Conservation (phyloP, 2,113 vertebrate species). For the Hippoglossus stenolepis region DNA sequence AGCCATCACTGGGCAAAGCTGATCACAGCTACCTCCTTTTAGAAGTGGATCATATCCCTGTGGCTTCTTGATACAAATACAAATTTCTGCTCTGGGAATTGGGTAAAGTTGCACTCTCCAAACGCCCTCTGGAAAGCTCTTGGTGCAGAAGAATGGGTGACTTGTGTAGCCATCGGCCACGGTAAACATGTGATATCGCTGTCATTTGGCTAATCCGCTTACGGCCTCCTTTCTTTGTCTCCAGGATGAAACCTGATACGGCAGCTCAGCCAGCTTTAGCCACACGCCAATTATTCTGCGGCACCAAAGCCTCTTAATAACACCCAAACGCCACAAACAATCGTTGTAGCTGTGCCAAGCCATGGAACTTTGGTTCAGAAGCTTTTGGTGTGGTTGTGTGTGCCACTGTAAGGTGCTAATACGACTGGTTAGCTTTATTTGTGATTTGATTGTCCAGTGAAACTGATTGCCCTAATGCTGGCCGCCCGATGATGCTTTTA, state of each 20-base stretch:
- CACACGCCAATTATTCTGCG: conserved; percentile 70
- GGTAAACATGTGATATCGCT: conserved; percentile 60
- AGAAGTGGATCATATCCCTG: neutral
- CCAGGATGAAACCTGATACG: conserved; percentile 68
- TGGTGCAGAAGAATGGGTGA: conserved; percentile 38
- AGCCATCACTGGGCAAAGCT: neutral
- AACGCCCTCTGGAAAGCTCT: conserved; percentile 19
- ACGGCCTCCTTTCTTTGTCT: conserved; percentile 52
- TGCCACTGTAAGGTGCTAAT: conserved; percentile 1
- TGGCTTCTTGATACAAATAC: neutral
- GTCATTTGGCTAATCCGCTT: conserved; percentile 64
- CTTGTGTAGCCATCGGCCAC: conserved; percentile 22
- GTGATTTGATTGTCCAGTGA: conserved; percentile 1
- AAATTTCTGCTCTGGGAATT: neutral
- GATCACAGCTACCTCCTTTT: neutral
- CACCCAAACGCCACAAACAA: conserved; percentile 48
- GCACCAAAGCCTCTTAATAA: conserved; percentile 65
- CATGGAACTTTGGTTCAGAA: conserved; percentile 7
- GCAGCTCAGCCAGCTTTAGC: conserved; percentile 65
- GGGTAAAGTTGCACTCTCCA: neutral
- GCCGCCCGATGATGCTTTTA: conserved; percentile 47
- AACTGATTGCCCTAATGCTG: conserved; percentile 43
- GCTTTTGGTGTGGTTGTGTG: conserved; percentile 2
- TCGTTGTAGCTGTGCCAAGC: conserved; percentile 20
- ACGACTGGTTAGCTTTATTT: conserved; percentile 17